Evolutionary conservation across 1,140 invertebrate genomes (phyloP), one percentile per base, ranked within the genome.

Genomic region (Cataglyphis hispanica): DNA sequence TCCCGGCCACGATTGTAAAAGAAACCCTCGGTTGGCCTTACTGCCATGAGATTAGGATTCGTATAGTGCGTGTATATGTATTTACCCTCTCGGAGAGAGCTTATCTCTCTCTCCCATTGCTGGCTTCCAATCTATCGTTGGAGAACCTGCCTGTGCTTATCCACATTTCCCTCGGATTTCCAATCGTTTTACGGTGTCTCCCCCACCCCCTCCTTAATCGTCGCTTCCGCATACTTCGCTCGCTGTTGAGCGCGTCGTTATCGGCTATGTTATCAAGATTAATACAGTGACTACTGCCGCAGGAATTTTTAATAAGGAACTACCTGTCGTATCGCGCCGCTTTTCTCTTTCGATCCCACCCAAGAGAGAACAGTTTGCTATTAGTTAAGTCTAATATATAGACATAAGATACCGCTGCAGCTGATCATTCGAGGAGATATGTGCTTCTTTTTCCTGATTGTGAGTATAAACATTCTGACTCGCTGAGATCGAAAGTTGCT

Each of bases 41-140:
- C 83, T 81, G 85, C 80, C 78, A 70, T n/a, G 64, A 90, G 89
- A 90, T 90, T 90, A 90, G 83, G 83, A 89, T 90, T 78, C 72
- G 74, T 86, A 75, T 86, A 60, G 53, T 60, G 34, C 16, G 31
- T 53, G 31, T 25, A 40, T 67, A 58, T 74, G 63, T 67, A 66
- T 64, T 61, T 78, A 84, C 80, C 60, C 67, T 86, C 60, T 19
- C 70, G 56, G 19, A 31, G 63, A 61, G 2, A 80, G 63, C 88
- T 90, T 90, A 90, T 90, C 89, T 90, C 75, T 90, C 75, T 43
- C 70, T 80, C 61, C 46, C 61, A 69, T 67, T 72, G 61, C 76
- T 46, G 66, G 72, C 58, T 83, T 86, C 83, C 86, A 90, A 90
- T 86, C 88, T 90, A 83, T 90, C 74, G 88, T 69, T 60, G 78